These are phyloP conservation scores for Bombus balteatus DNA, from an alignment of 1,140 invertebrate species.

Conservation along the genomic window DNA sequence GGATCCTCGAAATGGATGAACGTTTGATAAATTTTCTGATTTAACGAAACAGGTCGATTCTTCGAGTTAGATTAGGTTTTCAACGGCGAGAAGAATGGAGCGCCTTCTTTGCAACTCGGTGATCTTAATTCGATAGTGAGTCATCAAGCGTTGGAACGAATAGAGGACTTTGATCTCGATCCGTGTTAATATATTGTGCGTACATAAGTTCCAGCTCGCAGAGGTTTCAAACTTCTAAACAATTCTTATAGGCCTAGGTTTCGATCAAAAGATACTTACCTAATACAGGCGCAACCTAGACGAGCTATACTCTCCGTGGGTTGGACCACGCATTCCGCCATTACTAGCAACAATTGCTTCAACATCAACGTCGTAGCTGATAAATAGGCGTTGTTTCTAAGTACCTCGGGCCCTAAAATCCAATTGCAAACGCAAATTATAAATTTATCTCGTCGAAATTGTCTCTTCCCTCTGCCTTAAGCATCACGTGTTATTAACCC, in stretches of 20 bases:
- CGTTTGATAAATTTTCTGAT: no score
- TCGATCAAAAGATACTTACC: conserved; percentile 78
- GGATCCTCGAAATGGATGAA: no score
- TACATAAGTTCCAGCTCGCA: neutral
- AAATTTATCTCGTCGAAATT: neutral
- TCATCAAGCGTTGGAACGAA: neutral
- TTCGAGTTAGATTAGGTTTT: no score
- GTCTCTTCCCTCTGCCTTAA: neutral
- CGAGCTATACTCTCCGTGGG: conserved; percentile 93
- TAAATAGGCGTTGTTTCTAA: conserved; percentile 73
- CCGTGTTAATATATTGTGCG: neutral
- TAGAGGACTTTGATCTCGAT: neutral
- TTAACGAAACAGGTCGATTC: no score
- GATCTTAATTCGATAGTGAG: conserved; percentile 42
- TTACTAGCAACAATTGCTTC: conserved; percentile 92
- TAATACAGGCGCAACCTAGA: conserved; percentile 95
- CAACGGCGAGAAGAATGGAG: no score
- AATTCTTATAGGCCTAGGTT: neutral
- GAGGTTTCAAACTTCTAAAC: neutral
- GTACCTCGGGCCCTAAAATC: conserved; percentile 72
- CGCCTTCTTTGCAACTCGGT: conserved; percentile 24
- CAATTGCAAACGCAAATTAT: neutral
- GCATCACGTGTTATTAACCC: neutral
- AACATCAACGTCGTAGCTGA: conserved; percentile 90
- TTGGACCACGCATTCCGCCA: conserved; percentile 95